Evolutionary conservation across 2,113 vertebrate genomes (phyloP).

Genomic region (Siphamia tubifer): DNA sequence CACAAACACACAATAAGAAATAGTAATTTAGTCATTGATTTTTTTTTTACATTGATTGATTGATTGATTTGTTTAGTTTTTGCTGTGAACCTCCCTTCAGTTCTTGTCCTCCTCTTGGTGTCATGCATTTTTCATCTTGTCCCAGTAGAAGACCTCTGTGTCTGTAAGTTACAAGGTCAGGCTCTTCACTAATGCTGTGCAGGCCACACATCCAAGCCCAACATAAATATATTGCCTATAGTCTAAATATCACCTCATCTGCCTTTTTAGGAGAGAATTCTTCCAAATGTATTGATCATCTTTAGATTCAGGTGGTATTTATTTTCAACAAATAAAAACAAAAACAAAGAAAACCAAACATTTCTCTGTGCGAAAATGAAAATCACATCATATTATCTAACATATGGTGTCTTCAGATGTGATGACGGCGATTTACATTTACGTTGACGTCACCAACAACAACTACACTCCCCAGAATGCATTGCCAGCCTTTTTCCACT

Average conservation of each 20-base stretch:
- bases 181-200: not conserved
- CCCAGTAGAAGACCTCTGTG: conserved; percentile 17
- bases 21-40: conserved; percentile 10
- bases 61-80: too few species aligned
- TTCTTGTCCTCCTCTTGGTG: not conserved
- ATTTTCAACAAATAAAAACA: too few species aligned
- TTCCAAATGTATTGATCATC: too few species aligned
- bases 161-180: conserved; percentile 38
- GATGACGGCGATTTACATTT: not conserved
- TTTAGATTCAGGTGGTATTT: too few species aligned
- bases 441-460: not conserved
- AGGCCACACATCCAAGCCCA: too few species aligned
- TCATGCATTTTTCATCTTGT: conserved; percentile 61
- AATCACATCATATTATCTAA: too few species aligned
- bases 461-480: conserved; percentile 78
- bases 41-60: too few species aligned
- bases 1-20: not conserved
- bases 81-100: conserved; percentile 12
- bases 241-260: too few species aligned
- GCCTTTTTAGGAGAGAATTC: too few species aligned
- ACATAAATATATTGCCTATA: too few species aligned
- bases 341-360: too few species aligned
- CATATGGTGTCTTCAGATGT: not conserved
- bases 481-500: conserved; percentile 1
- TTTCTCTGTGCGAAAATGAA: too few species aligned